Base-by-base conservation (phyloP, 2,888 invertebrate genomes). In the Mechanitis messenoides region DNA sequence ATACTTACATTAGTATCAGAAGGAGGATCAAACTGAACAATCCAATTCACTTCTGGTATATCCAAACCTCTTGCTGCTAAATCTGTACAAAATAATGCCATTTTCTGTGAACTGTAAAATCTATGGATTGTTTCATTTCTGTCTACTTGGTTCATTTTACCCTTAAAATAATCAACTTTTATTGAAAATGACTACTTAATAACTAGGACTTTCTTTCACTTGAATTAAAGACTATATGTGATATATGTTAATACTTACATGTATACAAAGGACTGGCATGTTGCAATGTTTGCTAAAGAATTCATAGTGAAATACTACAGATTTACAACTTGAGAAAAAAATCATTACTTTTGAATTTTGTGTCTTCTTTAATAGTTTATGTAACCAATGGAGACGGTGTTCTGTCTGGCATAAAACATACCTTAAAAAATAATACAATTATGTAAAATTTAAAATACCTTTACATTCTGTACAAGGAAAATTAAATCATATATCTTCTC, bases 1-100 rank as follows among this genome's bases (percentile, higher is more conserved):
- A 50, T 53, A 72, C 80, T 80, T 78, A 95, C 96, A 91, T 96
- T 97, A 2, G 99, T 98, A 91, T 99, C 99, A 91, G 98, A 98
- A 76, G 99, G 99, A 11, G 99, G 99, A 92, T 99, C 99, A 81
- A 93, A 99, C 82, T 99, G 99, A 0, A 99, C 97, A 77, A 99
- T 98, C 99, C 99, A 99, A 84, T 99, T 98, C 0, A 99, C 99
- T 56, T 95, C 94, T 0, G 98, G 99, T 83, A 99, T 99, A 81
- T 99, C 99, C 67, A 98, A 88, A 57, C 97, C 97, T 90, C 97
- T 91, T 0, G 99, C 99, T 3, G 99, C 99, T 11, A 99, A 96
- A 85, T 99, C 99, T 0, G 99, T 99, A 80, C 99, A 99, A 38
- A 99, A 91, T 58, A 99, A 89, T 69, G 95, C 97, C 2, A 97